A percentile compares a stretch with the other conserved stretches of the same genome.
Conservation (phyloP, 2,888 invertebrate species). For the Biston stratarius region DNA sequence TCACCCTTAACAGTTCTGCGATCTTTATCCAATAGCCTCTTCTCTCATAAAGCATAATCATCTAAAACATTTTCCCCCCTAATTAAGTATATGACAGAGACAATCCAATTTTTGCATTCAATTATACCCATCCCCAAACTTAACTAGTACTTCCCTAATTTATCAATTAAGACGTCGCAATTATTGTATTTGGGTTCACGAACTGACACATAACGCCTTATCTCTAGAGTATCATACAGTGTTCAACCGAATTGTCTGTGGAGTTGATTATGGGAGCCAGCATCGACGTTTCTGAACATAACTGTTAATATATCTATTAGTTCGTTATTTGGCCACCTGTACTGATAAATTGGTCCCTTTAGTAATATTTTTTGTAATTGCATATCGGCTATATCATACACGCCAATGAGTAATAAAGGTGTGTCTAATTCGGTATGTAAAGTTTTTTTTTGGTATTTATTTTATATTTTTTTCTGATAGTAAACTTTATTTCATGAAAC, state of each 20-base stretch:
- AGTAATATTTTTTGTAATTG: slow-evolving; percentile 2
- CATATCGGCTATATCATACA: slow-evolving; percentile 10
- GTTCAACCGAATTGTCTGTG: background rate
- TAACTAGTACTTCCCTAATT: background rate
- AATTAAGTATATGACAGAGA: background rate
- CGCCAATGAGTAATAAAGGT: slow-evolving; percentile 28
- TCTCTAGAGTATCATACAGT: slow-evolving; percentile 22
- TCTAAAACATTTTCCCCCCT: background rate
- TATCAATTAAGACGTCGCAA: slow-evolving; percentile 3
- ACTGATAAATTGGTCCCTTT: background rate
- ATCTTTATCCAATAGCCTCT: background rate
- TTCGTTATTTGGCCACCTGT: background rate
- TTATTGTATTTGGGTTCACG: slow-evolving; percentile 17
- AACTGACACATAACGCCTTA: slow-evolving; percentile 14
- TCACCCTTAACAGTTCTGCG: background rate
- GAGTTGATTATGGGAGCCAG: background rate
- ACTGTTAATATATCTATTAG: background rate
- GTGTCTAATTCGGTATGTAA: too few relatives aligned
- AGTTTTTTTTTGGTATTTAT: too few relatives aligned
- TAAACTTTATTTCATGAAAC: too few relatives aligned
- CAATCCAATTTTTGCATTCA: slow-evolving; percentile 5
- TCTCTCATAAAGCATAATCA: background rate
- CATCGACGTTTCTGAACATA: background rate
- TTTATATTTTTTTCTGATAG: too few relatives aligned
- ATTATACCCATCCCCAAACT: background rate